Evolutionary conservation across 1,140 invertebrate genomes (phyloP).

Genomic region (Chironomus tepperi): DNA sequence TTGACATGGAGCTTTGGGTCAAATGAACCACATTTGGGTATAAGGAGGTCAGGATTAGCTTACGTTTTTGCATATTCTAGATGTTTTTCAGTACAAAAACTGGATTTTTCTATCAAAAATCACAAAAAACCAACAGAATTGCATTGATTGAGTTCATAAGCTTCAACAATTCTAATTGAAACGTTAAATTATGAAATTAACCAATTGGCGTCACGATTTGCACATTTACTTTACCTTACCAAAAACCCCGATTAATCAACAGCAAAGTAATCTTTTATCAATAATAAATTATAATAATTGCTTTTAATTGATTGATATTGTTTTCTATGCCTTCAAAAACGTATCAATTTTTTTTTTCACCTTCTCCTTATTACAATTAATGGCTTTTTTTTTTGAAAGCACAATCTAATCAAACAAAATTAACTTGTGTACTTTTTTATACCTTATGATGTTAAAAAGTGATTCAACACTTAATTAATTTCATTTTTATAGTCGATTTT

Average conservation of each 20-base stretch:
- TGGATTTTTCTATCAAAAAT: too few relatives aligned
- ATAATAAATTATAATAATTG: slow-evolving; percentile 22
- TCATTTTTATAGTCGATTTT: neutral
- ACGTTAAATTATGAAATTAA: neutral
- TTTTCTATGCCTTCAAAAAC: neutral
- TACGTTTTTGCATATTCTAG: too few relatives aligned
- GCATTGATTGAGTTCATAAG: too few relatives aligned
- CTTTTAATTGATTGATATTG: slow-evolving; percentile 19
- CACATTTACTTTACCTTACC: neutral
- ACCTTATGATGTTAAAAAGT: neutral
- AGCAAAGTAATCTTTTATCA: neutral
- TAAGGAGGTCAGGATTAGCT: too few relatives aligned
- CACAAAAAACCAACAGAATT: too few relatives aligned
- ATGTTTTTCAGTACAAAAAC: too few relatives aligned
- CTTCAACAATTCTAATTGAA: too few relatives aligned
- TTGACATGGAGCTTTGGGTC: too few relatives aligned
- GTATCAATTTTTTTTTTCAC: neutral
- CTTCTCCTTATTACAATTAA: neutral
- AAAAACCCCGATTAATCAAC: neutral
- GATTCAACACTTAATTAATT: slow-evolving; percentile 14
- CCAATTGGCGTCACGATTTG: neutral
- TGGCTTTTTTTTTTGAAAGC: neutral
- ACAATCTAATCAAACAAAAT: neutral
- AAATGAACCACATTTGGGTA: too few relatives aligned
- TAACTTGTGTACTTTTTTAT: neutral